Percentiles rank a stretch among this genome's conserved stretches.
phyloP scores from a whole-genome alignment of 1,140 invertebrate species.

The Drosophila tropicalis region DNA sequence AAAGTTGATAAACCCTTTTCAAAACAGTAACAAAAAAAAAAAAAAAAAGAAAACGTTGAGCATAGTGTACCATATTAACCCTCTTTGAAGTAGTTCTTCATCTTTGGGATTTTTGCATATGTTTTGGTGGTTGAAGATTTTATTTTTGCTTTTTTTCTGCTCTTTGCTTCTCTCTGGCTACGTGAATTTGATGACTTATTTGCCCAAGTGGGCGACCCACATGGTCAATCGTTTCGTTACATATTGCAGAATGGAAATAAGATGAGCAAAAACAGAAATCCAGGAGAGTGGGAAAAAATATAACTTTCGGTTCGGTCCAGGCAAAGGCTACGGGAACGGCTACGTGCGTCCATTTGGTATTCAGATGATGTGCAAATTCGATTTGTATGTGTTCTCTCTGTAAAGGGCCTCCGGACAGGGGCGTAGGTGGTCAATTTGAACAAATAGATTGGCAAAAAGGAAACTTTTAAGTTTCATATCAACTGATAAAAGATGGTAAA shows the following conservation, averaged over 20 bases:
- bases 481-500: no score
- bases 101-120: slow-evolving; percentile 70
- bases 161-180: slow-evolving; percentile 38
- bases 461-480: background rate
- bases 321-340: slow-evolving; percentile 21
- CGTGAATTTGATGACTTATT: slow-evolving; percentile 81
- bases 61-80: slow-evolving; percentile 42
- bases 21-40: slow-evolving; percentile 15
- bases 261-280: background rate
- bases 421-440: slow-evolving; percentile 27
- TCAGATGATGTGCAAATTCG: slow-evolving; percentile 83
- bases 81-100: slow-evolving; percentile 57
- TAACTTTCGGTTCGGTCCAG: slow-evolving; percentile 17
- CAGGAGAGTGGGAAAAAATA: background rate
- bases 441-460: background rate
- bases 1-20: slow-evolving; percentile 41
- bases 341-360: slow-evolving; percentile 82
- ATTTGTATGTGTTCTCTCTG: slow-evolving; percentile 73
- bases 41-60: slow-evolving; percentile 62
- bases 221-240: slow-evolving; percentile 61
- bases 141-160: slow-evolving; percentile 7
- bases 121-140: slow-evolving; percentile 65
- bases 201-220: slow-evolving; percentile 69
- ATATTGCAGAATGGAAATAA: slow-evolving; percentile 38
- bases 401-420: slow-evolving; percentile 39